Percentiles rank a stretch among this genome's conserved stretches.
Evolutionary conservation across 2,797 vertebrate species (phyloP).

Genomic region (Amazona ochrocephala): DNA sequence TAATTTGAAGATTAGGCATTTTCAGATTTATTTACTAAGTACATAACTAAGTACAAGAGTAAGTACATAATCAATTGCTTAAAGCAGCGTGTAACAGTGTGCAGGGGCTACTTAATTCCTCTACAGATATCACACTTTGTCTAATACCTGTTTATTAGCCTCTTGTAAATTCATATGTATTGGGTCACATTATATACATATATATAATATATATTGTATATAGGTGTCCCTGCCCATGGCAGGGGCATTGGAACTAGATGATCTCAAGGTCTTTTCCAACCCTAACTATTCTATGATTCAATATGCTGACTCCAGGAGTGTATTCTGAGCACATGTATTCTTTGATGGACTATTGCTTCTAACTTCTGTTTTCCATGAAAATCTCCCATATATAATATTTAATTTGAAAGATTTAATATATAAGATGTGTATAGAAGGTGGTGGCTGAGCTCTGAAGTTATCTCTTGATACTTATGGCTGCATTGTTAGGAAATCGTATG

Average conservation of each 20-base stretch:
- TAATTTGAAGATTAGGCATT: neutral
- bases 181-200: neutral
- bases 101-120: rapidly evolving
- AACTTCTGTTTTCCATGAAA: neutral
- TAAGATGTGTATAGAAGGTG: neutral
- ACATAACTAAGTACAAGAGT: too few species aligned
- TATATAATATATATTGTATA: too few species aligned
- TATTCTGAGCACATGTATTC: neutral
- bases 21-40: neutral
- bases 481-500: neutral
- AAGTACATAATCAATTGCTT: neutral
- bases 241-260: too few species aligned
- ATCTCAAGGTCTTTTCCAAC: too few species aligned
- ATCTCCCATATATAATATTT: neutral
- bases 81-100: neutral
- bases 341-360: neutral
- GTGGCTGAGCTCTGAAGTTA: neutral
- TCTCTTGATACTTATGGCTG: neutral
- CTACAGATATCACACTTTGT: neutral
- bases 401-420: neutral
- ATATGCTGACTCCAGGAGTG: neutral
- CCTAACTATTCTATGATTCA: too few species aligned
- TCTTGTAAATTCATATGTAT: neutral
- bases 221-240: too few species aligned
- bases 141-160: neutral